Base-by-base conservation (phyloP, 1,140 invertebrate species). In the Rhopalosiphum maidis region DNA sequence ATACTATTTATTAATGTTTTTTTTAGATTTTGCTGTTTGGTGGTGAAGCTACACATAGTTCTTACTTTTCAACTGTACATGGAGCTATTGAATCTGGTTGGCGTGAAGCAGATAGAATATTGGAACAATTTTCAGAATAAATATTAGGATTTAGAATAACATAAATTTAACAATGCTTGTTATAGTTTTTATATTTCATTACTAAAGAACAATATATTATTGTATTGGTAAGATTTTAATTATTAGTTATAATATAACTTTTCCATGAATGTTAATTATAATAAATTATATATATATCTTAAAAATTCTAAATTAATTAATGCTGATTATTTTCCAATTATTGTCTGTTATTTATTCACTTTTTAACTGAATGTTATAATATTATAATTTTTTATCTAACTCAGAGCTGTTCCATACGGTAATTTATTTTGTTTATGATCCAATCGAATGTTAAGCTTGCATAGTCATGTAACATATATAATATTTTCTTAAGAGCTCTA, bases 51-150 rank as follows among this genome's bases (percentile, higher is more conserved):
- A 97, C 97, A 0, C 96, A 97, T 94, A 95, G 96, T 51, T 95
- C 96, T 94, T 96, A 96, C 94, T 98, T 96, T 95, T 97, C 97
- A 18, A 97, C 97, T 2, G 97, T 97, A 8, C 98, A 98, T 95
- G 98, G 98, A 21, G 98, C 98, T 2, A 95, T 98, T 7, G 97
- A 97, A 95, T 96, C 96, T 51, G 98, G 98, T 0, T 97, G 96
- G 95, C 96, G 97, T 93, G 98, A 98, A 95, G 97, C 97, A n/a
- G 96, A 97, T 85, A 95, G 96, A 94, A 94, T 96, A 89, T 94
- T 93, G 8, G 48, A 85, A 54, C 82, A 93, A 41, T 93, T 86
- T 51, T 86, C 41, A 86, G 35, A 93, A n/a, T 68, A 46, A 68
- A 68, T 68, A 68, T 90, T 60, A n/a, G 5, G 68, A 60, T 25